phyloP scores from a whole-genome alignment of 2,797 vertebrate genomes.

The Chiloscyllium punctatum region DNA sequence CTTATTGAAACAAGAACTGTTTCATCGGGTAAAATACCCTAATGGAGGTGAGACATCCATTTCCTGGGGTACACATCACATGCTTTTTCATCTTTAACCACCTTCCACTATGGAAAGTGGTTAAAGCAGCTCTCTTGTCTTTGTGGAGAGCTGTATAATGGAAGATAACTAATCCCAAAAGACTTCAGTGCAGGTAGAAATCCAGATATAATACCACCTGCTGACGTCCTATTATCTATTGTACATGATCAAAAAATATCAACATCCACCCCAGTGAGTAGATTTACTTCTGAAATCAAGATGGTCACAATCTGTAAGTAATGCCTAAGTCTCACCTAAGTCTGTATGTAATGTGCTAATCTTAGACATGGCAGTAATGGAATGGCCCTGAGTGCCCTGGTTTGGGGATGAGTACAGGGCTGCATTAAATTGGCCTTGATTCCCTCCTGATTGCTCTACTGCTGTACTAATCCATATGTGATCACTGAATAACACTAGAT shows the following conservation, averaged over 20 bases:
- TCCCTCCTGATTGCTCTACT: not conserved
- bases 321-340: not conserved
- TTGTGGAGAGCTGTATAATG: not conserved
- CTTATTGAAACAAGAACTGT: no score
- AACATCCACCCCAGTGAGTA: not conserved
- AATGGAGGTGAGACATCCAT: no score
- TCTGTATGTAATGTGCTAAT: not conserved
- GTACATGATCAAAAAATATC: not conserved
- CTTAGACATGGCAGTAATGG: not conserved
- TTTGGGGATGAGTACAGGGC: not conserved
- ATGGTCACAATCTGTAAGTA: not conserved
- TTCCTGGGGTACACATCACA: not conserved
- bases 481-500: not conserved
- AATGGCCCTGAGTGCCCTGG: not conserved
- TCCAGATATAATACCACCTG: not conserved
- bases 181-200: not conserved
- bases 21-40: no score
- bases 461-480: not conserved
- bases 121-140: not conserved
- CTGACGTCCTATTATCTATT: not conserved
- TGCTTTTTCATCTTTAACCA: not conserved
- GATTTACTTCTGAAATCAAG: not conserved
- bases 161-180: not conserved
- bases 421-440: not conserved
- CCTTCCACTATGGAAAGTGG: not conserved